Conservation (phyloP, 2,113 vertebrate genomes). For the Seriola dumerili region DNA sequence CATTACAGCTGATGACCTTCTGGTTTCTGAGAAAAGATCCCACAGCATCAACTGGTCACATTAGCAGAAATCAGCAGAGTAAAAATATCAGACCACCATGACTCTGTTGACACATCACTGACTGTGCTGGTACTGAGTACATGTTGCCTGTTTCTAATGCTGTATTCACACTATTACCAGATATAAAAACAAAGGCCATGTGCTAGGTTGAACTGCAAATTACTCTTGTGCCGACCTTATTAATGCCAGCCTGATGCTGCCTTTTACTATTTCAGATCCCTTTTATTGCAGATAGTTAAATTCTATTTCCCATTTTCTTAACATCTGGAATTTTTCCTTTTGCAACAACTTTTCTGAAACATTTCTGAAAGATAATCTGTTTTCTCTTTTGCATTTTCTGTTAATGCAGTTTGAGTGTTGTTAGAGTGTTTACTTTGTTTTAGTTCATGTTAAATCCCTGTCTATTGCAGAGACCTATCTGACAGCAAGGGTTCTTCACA, state of each 20-base stretch:
- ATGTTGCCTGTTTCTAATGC: background rate
- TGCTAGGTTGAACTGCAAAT: background rate
- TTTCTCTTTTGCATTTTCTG: background rate
- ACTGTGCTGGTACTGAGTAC: slow-evolving; percentile 7
- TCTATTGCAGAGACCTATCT: too few relatives aligned
- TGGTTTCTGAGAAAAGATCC: slow-evolving; percentile 61
- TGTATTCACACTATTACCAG: background rate
- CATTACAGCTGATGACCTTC: slow-evolving; percentile 50
- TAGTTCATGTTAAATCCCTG: too few relatives aligned
- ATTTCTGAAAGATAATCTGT: too few relatives aligned
- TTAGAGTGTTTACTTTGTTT: too few relatives aligned
- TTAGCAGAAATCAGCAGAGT: slow-evolving; percentile 52
- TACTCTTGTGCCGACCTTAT: background rate
- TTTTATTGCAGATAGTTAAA: too few relatives aligned
- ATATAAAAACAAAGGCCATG: background rate
- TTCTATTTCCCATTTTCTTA: too few relatives aligned
- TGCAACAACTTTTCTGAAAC: too few relatives aligned
- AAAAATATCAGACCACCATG: slow-evolving; percentile 62
- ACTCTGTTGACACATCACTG: slow-evolving; percentile 63
- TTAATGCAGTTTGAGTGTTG: background rate
- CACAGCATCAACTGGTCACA: background rate
- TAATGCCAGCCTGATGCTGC: background rate
- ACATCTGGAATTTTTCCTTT: too few relatives aligned
- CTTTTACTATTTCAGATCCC: background rate
- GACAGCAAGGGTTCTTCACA: too few relatives aligned